These are phyloP conservation scores for Cygnus buccinator DNA, from an alignment of 2,113 vertebrate genomes.

Conservation along the genomic window DNA sequence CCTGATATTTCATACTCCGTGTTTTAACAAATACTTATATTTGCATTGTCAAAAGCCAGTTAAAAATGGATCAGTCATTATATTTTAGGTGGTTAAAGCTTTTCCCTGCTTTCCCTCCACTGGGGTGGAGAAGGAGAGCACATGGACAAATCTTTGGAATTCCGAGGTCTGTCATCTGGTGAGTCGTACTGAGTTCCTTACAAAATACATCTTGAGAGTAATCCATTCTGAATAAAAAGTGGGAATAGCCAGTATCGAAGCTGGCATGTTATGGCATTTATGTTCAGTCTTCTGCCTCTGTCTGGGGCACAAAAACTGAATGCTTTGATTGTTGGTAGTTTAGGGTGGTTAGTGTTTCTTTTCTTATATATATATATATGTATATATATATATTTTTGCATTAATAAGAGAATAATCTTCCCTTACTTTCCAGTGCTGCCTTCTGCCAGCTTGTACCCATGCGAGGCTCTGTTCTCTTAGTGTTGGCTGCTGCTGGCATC, in stretches of 20 bases:
- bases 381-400: not conserved
- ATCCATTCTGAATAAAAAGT: not conserved
- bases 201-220: not conserved
- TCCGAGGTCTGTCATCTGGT: not conserved
- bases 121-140: not conserved
- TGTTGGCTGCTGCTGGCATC: not conserved
- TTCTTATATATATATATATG: too few relatives aligned
- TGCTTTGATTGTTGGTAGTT: not conserved
- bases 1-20: not conserved
- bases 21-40: not conserved
- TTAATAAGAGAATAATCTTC: not conserved
- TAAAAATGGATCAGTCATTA: not conserved
- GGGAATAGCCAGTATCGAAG: not conserved
- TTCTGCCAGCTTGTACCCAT: not conserved
- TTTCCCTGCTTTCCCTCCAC: not conserved
- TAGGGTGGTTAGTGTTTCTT: not conserved
- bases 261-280: not conserved
- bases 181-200: not conserved
- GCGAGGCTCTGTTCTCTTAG: not conserved
- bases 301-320: not conserved
- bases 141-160: not conserved
- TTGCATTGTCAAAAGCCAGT: not conserved
- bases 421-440: not conserved
- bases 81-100: not conserved
- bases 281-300: not conserved